phyloP scores from a whole-genome alignment of 2,113 vertebrate species.

The Lophius piscatorius region DNA sequence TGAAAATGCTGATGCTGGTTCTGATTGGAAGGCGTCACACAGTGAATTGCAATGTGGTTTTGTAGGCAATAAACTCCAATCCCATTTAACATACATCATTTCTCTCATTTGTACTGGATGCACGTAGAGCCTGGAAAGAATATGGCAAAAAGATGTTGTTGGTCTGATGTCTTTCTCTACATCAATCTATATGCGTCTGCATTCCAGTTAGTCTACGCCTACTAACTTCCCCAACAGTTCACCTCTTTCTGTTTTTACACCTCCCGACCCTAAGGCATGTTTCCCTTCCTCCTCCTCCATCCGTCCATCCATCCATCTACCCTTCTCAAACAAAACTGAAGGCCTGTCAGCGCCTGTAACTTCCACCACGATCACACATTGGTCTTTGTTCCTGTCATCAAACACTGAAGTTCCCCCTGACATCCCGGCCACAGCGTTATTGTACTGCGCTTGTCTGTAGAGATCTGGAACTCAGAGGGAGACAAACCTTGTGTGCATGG shows the following conservation, averaged over 20 bases:
- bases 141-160: neutral
- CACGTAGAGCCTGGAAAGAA: too few relatives aligned
- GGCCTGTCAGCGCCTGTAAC: conserved; percentile 62
- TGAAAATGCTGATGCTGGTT: too few relatives aligned
- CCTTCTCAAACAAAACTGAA: conserved; percentile 44
- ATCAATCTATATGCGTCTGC: neutral
- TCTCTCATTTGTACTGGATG: too few relatives aligned
- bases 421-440: conserved; percentile 1
- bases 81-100: too few relatives aligned
- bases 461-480: conserved; percentile 22
- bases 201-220: neutral
- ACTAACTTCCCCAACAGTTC: neutral
- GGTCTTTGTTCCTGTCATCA: conserved; percentile 32
- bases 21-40: too few relatives aligned
- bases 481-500: conserved; percentile 8
- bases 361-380: conserved; percentile 41
- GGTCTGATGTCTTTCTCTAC: neutral
- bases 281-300: conserved; percentile 11
- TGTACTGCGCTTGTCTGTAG: conserved; percentile 27
- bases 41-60: too few relatives aligned
- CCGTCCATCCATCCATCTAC: conserved; percentile 41
- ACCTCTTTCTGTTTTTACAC: conserved; percentile 20
- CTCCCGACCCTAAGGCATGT: conserved; percentile 28
- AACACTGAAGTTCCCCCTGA: conserved; percentile 9
- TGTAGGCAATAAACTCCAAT: too few relatives aligned